Base-by-base conservation (phyloP, 2,888 invertebrate genomes). In the Shargacucullia verbasci region DNA sequence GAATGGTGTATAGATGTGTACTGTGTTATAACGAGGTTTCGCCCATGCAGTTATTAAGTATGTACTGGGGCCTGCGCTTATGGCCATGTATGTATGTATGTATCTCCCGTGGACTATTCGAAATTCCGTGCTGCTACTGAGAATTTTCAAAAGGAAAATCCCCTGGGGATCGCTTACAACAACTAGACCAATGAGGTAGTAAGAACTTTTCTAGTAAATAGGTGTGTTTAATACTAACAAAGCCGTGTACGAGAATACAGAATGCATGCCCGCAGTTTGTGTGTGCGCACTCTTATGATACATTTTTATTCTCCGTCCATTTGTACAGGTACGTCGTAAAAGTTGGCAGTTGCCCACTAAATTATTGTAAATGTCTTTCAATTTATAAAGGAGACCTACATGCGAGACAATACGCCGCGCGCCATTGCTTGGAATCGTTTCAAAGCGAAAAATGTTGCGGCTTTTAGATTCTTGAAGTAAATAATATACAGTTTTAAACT, bases 351-450 rank as follows among this genome's bases (percentile, higher is more conserved):
- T 67, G 43, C 44, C 58, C 58, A 76, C 58, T 53, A 74, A 73
- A 76, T 73, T 73, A 66, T 73, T 66, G 52, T 70, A 43, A 73
- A 70, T 76, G 60, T 63, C 70, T 58, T 56, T 31, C 56, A 63
- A 65, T 73, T 69, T 73, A 60, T 61, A 53, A 13, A 60, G 37
- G 35, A 54, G 52, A 54, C 39, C 50, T 55, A 48, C 54, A 29
- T 35, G 39, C 35, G 52, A 57, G 63, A 61, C 73, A 71, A 71
- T 58, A 52, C 50, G 27, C 38, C 37, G 43, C 55, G 45, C 50
- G 27, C 38, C 37, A 39, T 41, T 44, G 37, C n/a, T 35, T 40
- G 34, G 10, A 15, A 53, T 43, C 14, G 29, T 41, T 59, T 59
- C 20, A 66, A 70, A 59, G 31, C 33, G 27, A 50, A 31, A 71